These are phyloP conservation scores for Bettongia penicillata DNA, from an alignment of 2,113 vertebrate genomes.

Conservation along the genomic window DNA sequence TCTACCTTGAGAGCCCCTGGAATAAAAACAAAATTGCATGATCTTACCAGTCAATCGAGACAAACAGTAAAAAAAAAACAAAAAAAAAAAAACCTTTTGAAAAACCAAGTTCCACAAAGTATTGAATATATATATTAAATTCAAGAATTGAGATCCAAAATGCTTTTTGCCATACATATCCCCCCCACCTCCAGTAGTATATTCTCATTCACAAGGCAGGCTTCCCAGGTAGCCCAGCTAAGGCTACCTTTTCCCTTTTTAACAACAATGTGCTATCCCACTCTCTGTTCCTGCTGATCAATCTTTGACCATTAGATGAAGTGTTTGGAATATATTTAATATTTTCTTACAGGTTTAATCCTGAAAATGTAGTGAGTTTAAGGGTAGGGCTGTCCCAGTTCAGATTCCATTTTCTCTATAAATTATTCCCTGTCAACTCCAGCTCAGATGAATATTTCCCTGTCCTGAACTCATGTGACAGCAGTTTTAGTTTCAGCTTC, in stretches of 20 bases:
- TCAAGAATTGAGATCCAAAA: background rate
- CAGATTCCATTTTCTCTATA: conserved; percentile 1
- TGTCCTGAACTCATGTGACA: conserved; percentile 18
- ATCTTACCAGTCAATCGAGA: conserved; percentile 7
- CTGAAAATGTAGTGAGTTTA: background rate
- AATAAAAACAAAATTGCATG: background rate
- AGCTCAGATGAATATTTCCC: background rate
- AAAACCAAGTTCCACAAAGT: background rate
- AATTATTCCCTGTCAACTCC: background rate
- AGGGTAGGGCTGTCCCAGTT: background rate
- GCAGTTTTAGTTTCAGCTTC: background rate
- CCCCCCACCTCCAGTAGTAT: too few species aligned
- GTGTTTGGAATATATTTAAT: background rate
- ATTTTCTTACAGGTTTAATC: background rate
- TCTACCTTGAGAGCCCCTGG: background rate
- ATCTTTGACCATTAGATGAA: background rate
- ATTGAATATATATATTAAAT: background rate
- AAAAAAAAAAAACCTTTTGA: background rate
- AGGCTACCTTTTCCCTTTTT: background rate
- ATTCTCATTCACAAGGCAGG: background rate
- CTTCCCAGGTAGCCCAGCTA: background rate
- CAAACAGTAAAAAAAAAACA: background rate
- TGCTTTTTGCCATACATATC: background rate
- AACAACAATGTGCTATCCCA: background rate
- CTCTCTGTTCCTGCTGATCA: background rate